A percentile compares a stretch with the other conserved stretches of the same genome.
These are phyloP conservation scores for Onchidella celtica DNA, from an alignment of 2,888 invertebrate genomes.

Conservation along the genomic window DNA sequence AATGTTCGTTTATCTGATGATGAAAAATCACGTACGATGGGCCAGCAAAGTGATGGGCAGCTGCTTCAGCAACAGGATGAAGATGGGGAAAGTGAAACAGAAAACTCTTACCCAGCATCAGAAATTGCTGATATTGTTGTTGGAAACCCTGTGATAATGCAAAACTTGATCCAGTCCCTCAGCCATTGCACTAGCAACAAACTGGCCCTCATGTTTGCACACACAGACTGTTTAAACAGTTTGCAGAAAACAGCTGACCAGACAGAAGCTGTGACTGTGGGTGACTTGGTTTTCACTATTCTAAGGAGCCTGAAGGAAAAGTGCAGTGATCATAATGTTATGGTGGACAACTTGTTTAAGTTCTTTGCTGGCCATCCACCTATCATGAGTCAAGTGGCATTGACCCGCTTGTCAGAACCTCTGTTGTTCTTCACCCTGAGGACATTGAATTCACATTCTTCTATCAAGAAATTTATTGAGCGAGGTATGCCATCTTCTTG, in stretches of 20 bases:
- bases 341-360: conserved; percentile 89
- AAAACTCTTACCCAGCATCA: neutral
- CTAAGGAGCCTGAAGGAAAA: conserved; percentile 88
- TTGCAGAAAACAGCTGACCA: conserved; percentile 60
- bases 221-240: conserved; percentile 75
- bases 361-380: conserved; percentile 82
- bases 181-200: conserved; percentile 88
- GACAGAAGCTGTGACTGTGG: conserved; percentile 86
- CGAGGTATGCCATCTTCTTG: conserved; percentile 82
- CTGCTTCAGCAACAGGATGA: conserved; percentile 27
- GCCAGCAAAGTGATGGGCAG: conserved; percentile 24
- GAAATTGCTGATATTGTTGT: conserved; percentile 75
- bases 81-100: conserved; percentile 7
- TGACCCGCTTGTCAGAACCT: conserved; percentile 89
- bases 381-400: conserved; percentile 56
- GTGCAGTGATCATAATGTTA: conserved; percentile 87
- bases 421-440: conserved; percentile 91
- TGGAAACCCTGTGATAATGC: conserved; percentile 86
- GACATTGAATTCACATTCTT: conserved; percentile 88
- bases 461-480: conserved; percentile 88
- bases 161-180: conserved; percentile 89
- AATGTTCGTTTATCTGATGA: conserved; percentile 68
- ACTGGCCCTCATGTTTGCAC: conserved; percentile 85
- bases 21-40: conserved; percentile 76
- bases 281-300: conserved; percentile 93